Evolutionary conservation across 2,888 invertebrate species (phyloP).

Genomic region (Melanophora roralis): DNA sequence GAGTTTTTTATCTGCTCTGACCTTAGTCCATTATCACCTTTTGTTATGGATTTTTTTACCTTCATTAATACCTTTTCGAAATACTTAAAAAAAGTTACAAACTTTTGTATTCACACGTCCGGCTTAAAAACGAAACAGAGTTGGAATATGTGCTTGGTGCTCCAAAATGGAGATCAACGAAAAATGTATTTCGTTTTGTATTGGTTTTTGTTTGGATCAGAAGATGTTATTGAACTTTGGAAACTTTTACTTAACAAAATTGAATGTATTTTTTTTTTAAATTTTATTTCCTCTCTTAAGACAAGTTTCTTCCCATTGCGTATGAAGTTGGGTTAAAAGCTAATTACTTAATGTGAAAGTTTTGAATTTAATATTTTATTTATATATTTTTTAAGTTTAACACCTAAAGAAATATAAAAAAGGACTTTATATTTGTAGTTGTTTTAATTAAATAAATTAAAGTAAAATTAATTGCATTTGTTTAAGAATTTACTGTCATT

Average conservation of each 20-base stretch:
- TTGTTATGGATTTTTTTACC: conserved; percentile 35
- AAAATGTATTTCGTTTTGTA: not conserved
- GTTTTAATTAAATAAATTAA: no score
- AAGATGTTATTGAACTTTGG: conserved; percentile 55
- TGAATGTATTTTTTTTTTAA: not conserved
- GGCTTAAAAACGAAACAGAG: conserved; percentile 42
- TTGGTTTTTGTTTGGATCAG: not conserved
- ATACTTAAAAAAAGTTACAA: conserved; percentile 21
- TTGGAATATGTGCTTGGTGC: conserved; percentile 45
- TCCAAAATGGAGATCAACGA: conserved; percentile 47
- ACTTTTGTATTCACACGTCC: conserved; percentile 51
- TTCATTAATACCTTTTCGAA: conserved; percentile 42
- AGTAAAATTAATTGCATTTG: no score
- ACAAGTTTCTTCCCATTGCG: not conserved
- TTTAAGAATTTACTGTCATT: no score
- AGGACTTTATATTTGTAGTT: no score
- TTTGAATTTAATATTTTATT: no score
- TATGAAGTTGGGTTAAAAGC: not conserved
- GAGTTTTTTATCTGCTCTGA: conserved; percentile 31
- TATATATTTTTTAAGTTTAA: no score
- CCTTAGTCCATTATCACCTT: conserved; percentile 60
- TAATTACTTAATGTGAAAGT: not conserved
- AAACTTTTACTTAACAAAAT: not conserved
- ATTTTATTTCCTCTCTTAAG: not conserved
- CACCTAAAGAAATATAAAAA: no score